phyloP scores from a whole-genome alignment of 2,888 invertebrate genomes.

The Dascillus cervinus region DNA sequence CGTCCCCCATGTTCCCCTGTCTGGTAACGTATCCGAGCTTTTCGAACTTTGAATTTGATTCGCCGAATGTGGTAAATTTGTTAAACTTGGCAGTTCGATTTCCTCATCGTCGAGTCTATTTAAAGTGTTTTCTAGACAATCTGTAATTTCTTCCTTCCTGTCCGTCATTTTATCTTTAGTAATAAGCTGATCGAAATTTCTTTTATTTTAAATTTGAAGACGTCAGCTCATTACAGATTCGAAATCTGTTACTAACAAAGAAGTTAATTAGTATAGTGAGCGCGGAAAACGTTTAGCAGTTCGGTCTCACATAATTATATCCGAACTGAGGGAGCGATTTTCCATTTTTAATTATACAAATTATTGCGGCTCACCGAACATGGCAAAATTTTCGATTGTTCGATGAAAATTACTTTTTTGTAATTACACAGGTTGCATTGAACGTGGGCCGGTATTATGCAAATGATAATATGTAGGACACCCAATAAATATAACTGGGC shows the following conservation, averaged over 20 bases:
- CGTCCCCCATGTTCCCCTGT: conserved; percentile 82
- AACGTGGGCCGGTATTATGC: conserved; percentile 12
- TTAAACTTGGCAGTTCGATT: conserved; percentile 40
- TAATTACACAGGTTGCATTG: too few relatives aligned
- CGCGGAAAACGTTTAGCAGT: conserved; percentile 27
- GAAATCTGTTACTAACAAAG: conserved; percentile 9
- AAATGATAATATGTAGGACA: conserved; percentile 28
- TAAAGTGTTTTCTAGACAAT: conserved; percentile 38
- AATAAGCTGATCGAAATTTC: too few relatives aligned
- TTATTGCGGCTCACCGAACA: conserved; percentile 4
- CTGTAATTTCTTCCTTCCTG: conserved; percentile 36
- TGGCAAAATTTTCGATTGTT: background rate
- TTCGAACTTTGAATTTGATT: conserved; percentile 29
- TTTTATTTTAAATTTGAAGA: too few relatives aligned
- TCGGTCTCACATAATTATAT: conserved; percentile 35
- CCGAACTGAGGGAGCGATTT: conserved; percentile 27
- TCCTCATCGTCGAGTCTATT: conserved; percentile 39
- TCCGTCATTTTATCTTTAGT: conserved; percentile 38
- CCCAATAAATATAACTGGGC: conserved; percentile 33
- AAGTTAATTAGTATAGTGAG: too few relatives aligned
- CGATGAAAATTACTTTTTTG: background rate
- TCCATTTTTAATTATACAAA: conserved; percentile 5
- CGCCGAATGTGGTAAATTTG: conserved; percentile 36
- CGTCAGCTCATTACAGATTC: conserved; percentile 35
- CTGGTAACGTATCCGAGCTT: conserved; percentile 49